phyloP scores from a whole-genome alignment of 2,797 vertebrate species.

The Thaleichthys pacificus region DNA sequence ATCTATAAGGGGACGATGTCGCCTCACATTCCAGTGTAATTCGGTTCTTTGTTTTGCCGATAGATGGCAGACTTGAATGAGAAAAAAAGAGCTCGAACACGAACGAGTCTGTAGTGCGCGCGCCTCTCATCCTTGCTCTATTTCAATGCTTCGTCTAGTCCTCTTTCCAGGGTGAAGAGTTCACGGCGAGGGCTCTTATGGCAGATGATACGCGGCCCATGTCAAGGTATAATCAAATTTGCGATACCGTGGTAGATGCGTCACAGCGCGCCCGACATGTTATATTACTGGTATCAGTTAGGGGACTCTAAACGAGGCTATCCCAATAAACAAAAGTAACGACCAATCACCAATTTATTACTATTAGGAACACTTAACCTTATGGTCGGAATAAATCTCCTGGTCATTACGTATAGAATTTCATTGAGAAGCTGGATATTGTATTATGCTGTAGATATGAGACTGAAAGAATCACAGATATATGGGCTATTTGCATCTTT shows the following conservation, averaged over 20 bases:
- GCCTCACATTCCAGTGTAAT: background rate
- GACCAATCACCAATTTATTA: slow-evolving; percentile 66
- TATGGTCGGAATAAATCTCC: slow-evolving; percentile 69
- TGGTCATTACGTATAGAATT: slow-evolving; percentile 60
- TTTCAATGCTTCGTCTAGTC: slow-evolving; percentile 34
- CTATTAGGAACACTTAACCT: slow-evolving; percentile 78
- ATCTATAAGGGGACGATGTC: background rate
- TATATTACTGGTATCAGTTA: slow-evolving; percentile 64
- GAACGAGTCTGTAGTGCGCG: background rate
- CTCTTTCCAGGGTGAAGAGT: slow-evolving; percentile 71
- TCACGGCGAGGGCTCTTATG: slow-evolving; percentile 61
- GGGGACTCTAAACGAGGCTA: slow-evolving; percentile 56
- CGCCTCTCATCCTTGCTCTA: slow-evolving; percentile 17
- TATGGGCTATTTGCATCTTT: slow-evolving; percentile 61
- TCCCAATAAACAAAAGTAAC: slow-evolving; percentile 72
- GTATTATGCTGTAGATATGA: slow-evolving; percentile 56
- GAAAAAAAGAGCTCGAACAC: slow-evolving; percentile 12
- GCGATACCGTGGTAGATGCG: slow-evolving; percentile 33
- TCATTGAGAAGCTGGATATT: slow-evolving; percentile 57
- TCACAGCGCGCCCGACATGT: slow-evolving; percentile 57
- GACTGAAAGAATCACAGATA: slow-evolving; percentile 61
- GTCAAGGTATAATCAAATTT: slow-evolving; percentile 69
- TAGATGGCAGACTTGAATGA: slow-evolving; percentile 74
- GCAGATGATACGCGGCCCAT: slow-evolving; percentile 61
- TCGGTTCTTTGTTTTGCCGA: slow-evolving; percentile 41